Evolutionary conservation across 2,113 vertebrate species (phyloP), one percentile per base, ranked within the genome.

Genomic region (Tor tambroides): DNA sequence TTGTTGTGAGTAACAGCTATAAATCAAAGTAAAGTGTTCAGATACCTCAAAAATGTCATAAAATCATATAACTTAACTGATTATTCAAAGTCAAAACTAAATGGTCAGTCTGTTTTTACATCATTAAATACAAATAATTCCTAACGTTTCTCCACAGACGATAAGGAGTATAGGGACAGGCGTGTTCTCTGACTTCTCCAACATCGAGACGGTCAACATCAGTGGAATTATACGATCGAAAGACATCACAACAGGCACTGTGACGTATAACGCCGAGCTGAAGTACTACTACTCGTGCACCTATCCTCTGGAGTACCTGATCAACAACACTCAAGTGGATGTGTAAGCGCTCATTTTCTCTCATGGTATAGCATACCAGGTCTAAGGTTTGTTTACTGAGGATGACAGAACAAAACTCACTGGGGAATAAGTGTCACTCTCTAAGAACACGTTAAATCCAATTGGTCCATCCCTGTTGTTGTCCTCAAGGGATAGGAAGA

Each of bases 281-380:
- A 92, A 92, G 72, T 95, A 95, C 86, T 92, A 87, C 35, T 95
- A 94, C 89, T 95, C 94, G n/a, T 95, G 95, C 75, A 79, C 90
- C 51, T 95, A 95, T 88, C 92, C 95, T 56, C 86, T 95, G 88
- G 92, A 95, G 87, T 95, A 95, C 88, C 78, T 95, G 72, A 89
- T 95, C 85, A 95, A 95, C 92, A 95, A 95, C 87, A 95, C 94
- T 43, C 87, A 38, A 54, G 56, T 95, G 30, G 93, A 95, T 41
- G 92, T 93, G 94, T 95, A 93, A 93, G 94, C 4, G 5, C 56
- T 80, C 5, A 23, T n/a, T 83, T 51, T 59, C 49, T 28, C 41
- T 67, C 21, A 72, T 23, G 0, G 17, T 35, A 19, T n/a, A 23
- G 69, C 54, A 41, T 41, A 14, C 32, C 21, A 63, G 35, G 78